These are phyloP conservation scores for Euplexia lucipara DNA, from an alignment of 2,888 invertebrate species.

Conservation along the genomic window DNA sequence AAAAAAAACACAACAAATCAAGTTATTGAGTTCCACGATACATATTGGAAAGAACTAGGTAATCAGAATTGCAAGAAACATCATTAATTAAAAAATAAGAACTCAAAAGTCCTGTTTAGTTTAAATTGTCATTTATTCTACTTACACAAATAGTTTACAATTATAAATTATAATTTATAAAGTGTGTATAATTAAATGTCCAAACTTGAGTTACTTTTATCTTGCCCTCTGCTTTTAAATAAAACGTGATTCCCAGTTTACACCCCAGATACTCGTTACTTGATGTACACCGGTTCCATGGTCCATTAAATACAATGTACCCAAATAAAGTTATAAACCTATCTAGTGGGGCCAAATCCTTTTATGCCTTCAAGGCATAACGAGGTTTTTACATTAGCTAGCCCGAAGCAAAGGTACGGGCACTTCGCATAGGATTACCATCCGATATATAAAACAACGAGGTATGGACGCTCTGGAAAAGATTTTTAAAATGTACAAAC, in stretches of 20 bases:
- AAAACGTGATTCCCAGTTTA: background rate
- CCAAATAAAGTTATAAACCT: conserved; percentile 64
- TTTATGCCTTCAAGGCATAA: conserved; percentile 71
- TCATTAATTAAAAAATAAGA: too few relatives aligned
- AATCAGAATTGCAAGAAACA: too few relatives aligned
- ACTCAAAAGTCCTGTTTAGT: too few relatives aligned
- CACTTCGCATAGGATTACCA: conserved; percentile 53
- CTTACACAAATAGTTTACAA: too few relatives aligned
- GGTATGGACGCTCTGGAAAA: conserved; percentile 9
- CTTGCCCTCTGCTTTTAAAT: too few relatives aligned
- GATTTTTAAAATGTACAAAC: conserved; percentile 23
- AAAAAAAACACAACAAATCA: too few relatives aligned
- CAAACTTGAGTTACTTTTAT: background rate
- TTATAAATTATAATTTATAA: too few relatives aligned
- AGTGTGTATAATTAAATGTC: background rate
- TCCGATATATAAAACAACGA: conserved; percentile 30
- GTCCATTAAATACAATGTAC: conserved; percentile 60
- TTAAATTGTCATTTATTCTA: too few relatives aligned
- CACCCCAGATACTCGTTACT: conserved; percentile 4
- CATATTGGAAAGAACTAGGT: too few relatives aligned
- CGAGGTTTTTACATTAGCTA: conserved; percentile 79
- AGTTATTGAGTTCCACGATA: too few relatives aligned
- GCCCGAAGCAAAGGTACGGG: conserved; percentile 61
- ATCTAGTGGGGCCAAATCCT: conserved; percentile 65
- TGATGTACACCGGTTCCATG: conserved; percentile 6